A percentile compares a stretch with the other conserved stretches of the same genome.
These are phyloP conservation scores for Meta bourneti DNA, from an alignment of 2,888 invertebrate genomes.

Conservation along the genomic window DNA sequence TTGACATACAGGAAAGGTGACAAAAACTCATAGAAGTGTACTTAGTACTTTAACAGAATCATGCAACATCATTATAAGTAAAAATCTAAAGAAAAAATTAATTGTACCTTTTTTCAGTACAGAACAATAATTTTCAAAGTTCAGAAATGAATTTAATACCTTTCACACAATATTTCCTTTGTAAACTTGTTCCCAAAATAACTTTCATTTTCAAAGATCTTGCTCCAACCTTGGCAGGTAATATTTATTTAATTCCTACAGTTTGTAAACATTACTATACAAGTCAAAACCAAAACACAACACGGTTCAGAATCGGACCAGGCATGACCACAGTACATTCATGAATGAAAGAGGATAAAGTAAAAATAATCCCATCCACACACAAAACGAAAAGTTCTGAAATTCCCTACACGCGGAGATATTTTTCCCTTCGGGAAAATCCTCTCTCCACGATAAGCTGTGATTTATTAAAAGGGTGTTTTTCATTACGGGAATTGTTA, in stretches of 20 bases:
- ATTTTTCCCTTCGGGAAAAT: not conserved
- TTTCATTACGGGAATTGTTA: not conserved
- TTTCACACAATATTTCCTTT: conserved; percentile 1
- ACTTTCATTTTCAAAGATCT: conserved; percentile 6
- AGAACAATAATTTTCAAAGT: not conserved
- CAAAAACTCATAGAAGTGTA: not conserved
- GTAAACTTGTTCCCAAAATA: not conserved
- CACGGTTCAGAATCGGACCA: conserved; percentile 11
- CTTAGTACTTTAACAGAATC: not conserved
- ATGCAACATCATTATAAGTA: not conserved
- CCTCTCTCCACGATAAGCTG: not conserved
- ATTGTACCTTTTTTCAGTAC: not conserved
- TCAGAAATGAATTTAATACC: not conserved
- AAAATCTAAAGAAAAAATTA: not conserved
- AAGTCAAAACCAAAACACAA: not conserved
- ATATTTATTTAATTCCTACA: not conserved
- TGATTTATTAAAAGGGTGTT: not conserved
- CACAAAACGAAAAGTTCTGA: not conserved
- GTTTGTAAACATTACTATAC: not conserved
- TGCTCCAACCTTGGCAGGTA: not conserved
- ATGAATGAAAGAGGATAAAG: conserved; percentile 32
- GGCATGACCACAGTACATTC: not conserved
- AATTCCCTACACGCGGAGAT: not conserved
- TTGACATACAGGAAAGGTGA: not conserved
- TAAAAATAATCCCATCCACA: conserved; percentile 12